A percentile compares a stretch with the other conserved stretches of the same genome.
Evolutionary conservation across 2,888 invertebrate genomes (phyloP).

Genomic region (Sarcophaga carnaria): DNA sequence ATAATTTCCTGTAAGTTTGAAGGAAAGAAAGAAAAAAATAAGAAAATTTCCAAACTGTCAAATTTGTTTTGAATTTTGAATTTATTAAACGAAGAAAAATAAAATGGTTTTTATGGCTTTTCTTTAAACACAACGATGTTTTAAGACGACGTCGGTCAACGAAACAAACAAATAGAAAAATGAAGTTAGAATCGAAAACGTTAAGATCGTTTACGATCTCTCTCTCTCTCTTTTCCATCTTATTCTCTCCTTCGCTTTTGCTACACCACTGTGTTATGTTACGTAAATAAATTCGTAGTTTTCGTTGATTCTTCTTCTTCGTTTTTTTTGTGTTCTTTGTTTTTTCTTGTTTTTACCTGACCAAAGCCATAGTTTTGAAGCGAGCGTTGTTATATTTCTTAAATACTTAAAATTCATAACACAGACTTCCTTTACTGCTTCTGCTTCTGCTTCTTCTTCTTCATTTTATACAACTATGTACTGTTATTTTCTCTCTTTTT

Average conservation of each 20-base stretch:
- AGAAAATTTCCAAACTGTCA: too few relatives aligned
- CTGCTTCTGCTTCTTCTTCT: background rate
- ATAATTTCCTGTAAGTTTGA: too few relatives aligned
- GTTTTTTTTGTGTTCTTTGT: background rate
- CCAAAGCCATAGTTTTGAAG: background rate
- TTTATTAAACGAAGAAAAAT: too few relatives aligned
- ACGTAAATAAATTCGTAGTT: background rate
- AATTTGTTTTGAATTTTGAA: too few relatives aligned
- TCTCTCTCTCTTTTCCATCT: too few relatives aligned
- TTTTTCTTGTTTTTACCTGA: background rate
- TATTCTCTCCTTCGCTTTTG: background rate
- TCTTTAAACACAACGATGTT: too few relatives aligned
- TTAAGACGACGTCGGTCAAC: too few relatives aligned
- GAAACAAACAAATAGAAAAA: too few relatives aligned
- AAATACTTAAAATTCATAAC: slow-evolving; percentile 64
- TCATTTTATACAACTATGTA: background rate
- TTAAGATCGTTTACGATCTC: too few relatives aligned
- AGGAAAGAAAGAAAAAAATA: too few relatives aligned
- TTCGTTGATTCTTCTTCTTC: background rate
- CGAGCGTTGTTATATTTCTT: slow-evolving; percentile 23
- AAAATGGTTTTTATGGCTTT: too few relatives aligned
- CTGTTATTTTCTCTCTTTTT: background rate
- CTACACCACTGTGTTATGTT: background rate
- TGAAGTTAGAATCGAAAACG: too few relatives aligned
- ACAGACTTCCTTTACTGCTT: slow-evolving; percentile 60